Percentiles rank a stretch among this genome's conserved stretches.
phyloP scores from a whole-genome alignment of 2,888 invertebrate genomes.

The Acronicta leporina region DNA sequence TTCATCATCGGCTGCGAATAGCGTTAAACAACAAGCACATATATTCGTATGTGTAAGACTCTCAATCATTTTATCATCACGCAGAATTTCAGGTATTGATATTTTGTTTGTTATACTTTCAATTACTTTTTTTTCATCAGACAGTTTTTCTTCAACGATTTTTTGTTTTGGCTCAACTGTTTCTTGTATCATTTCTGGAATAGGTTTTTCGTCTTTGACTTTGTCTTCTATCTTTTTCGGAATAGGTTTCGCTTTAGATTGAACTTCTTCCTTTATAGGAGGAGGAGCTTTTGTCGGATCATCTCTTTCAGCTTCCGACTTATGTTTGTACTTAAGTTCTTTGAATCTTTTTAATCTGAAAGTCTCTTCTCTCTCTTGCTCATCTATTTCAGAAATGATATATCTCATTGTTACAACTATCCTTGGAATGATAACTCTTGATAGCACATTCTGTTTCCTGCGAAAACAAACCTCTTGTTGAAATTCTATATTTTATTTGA shows the following conservation, averaged over 20 bases:
- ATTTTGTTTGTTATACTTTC: neutral
- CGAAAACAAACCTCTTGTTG: constrained; percentile 51
- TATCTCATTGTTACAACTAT: constrained; percentile 56
- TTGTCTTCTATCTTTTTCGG: neutral
- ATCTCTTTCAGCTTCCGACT: neutral
- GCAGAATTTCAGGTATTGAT: neutral
- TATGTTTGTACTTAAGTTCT: constrained; percentile 47
- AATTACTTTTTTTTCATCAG: neutral
- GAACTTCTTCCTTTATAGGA: neutral
- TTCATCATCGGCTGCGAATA: constrained; percentile 5
- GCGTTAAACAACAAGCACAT: constrained; percentile 19
- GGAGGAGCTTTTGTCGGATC: neutral
- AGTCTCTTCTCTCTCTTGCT: constrained; percentile 58
- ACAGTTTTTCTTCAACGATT: neutral
- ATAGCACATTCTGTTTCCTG: constrained; percentile 69
- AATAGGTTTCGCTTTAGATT: neutral
- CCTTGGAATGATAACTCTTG: constrained; percentile 61
- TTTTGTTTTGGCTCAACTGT: constrained; percentile 1
- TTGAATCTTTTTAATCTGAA: constrained; percentile 67
- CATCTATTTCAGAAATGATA: constrained; percentile 60
- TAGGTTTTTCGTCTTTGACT: neutral
- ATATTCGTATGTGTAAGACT: neutral
- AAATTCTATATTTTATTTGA: constrained; percentile 8
- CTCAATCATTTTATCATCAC: neutral
- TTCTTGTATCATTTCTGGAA: neutral